These are phyloP conservation scores for Mythimna lalbum DNA, from an alignment of 2,888 invertebrate species.

Conservation along the genomic window DNA sequence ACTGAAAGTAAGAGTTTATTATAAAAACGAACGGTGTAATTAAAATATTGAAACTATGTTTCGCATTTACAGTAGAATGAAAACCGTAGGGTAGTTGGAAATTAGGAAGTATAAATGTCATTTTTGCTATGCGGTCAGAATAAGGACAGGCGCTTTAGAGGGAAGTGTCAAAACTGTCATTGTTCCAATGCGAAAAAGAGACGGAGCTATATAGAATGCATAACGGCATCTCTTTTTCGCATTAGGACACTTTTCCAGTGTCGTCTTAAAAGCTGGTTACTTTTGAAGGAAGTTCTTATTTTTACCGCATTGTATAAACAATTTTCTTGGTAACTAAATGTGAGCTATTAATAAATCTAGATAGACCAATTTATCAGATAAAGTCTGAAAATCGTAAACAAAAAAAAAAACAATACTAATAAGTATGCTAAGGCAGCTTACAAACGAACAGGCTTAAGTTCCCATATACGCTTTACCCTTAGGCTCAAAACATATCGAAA, in stretches of 20 bases:
- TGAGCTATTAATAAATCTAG: conserved; percentile 17
- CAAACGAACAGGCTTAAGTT: conserved; percentile 22
- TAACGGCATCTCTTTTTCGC: neutral
- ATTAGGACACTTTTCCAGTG: neutral
- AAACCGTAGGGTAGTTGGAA: conserved; percentile 28
- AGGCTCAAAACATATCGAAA: neutral
- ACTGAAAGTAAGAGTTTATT: conserved; percentile 22
- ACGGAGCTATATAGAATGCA: neutral
- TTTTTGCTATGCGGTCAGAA: conserved; percentile 10
- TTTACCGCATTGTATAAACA: conserved; percentile 6
- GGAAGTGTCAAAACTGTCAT: neutral
- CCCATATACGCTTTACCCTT: conserved; percentile 41
- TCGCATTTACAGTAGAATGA: conserved; percentile 50
- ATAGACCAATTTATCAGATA: conserved; percentile 28
- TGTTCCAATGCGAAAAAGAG: neutral
- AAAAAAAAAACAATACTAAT: neutral
- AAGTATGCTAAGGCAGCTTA: conserved; percentile 37
- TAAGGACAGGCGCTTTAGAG: neutral
- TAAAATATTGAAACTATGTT: conserved; percentile 29
- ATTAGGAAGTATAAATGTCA: conserved; percentile 3
- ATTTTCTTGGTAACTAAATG: conserved; percentile 10
- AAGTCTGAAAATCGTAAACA: conserved; percentile 10
- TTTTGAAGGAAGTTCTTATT: conserved; percentile 1
- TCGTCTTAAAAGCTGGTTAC: neutral
- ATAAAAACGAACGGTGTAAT: conserved; percentile 24